These are phyloP conservation scores for Brachyalestes nurse DNA, from an alignment of 2,797 vertebrate species.

Conservation along the genomic window DNA sequence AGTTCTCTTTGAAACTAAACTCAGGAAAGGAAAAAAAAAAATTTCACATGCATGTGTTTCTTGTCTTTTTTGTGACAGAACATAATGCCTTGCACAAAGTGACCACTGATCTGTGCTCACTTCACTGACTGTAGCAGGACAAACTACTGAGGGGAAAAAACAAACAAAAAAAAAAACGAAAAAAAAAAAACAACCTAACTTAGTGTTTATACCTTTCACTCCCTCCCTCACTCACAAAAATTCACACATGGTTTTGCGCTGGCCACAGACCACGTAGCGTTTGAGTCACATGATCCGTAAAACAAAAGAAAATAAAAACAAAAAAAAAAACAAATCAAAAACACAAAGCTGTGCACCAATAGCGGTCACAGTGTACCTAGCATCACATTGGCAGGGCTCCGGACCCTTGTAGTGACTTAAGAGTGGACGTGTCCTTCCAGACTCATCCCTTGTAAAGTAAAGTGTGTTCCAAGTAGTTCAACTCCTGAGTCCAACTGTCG, in stretches of 20 bases:
- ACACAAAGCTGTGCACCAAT: slow-evolving; percentile 61
- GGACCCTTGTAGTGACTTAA: slow-evolving; percentile 38
- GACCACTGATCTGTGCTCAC: slow-evolving; percentile 1
- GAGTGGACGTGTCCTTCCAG: slow-evolving; percentile 11
- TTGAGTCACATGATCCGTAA: neutral
- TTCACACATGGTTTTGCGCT: slow-evolving; percentile 5
- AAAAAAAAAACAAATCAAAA: neutral
- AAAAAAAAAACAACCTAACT: slow-evolving; percentile 14
- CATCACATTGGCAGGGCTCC: slow-evolving; percentile 46
- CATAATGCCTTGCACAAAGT: slow-evolving; percentile 21
- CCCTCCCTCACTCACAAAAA: slow-evolving; percentile 15
- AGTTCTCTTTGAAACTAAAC: slow-evolving; percentile 65
- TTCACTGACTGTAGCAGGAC: slow-evolving; percentile 38
- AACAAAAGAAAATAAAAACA: neutral
- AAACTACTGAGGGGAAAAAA: slow-evolving; percentile 24
- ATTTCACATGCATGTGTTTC: slow-evolving; percentile 74
- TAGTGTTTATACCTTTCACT: slow-evolving; percentile 49
- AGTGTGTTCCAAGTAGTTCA: slow-evolving; percentile 29
- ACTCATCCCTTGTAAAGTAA: slow-evolving; percentile 6
- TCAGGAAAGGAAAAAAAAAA: slow-evolving; percentile 58
- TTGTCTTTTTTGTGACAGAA: slow-evolving; percentile 50
- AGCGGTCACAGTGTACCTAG: slow-evolving; percentile 53
- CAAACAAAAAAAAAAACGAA: slow-evolving; percentile 20
- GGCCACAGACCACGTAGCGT: slow-evolving; percentile 1
- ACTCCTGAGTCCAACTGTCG: slow-evolving; percentile 29